Percentiles rank a stretch among this genome's conserved stretches.
Evolutionary conservation across 2,797 vertebrate genomes (phyloP).

Genomic region (Danio kyathit): DNA sequence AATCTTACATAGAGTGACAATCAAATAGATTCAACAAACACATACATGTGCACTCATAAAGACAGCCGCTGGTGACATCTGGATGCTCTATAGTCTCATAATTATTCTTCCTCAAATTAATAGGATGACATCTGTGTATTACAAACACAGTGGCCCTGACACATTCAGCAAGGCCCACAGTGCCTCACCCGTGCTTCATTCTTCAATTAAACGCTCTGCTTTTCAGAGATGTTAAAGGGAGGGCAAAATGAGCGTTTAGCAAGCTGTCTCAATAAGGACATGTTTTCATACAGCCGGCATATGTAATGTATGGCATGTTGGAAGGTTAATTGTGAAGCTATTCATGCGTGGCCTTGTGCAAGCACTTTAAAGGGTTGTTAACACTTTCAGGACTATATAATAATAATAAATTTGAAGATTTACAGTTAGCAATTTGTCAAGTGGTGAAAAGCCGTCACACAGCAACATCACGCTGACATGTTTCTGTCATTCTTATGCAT

Average conservation of each 20-base stretch:
- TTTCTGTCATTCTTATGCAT: not conserved
- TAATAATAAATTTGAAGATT: slow-evolving; percentile 16
- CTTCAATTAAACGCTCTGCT: slow-evolving; percentile 40
- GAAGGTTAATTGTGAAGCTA: slow-evolving; percentile 49
- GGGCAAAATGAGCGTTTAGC: slow-evolving; percentile 55
- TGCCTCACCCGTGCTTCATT: slow-evolving; percentile 23
- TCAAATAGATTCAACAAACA: slow-evolving; percentile 46
- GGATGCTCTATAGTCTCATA: slow-evolving; percentile 58
- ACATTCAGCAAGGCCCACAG: slow-evolving; percentile 26
- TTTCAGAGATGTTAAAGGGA: slow-evolving; percentile 35
- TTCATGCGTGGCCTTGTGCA: slow-evolving; percentile 45
- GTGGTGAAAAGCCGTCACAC: not conserved
- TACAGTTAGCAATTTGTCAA: not conserved
- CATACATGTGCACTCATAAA: slow-evolving; percentile 43
- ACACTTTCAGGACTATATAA: slow-evolving; percentile 35
- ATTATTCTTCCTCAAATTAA: slow-evolving; percentile 64
- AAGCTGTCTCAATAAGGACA: slow-evolving; percentile 47
- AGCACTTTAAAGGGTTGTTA: slow-evolving; percentile 31
- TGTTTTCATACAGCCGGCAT: slow-evolving; percentile 43
- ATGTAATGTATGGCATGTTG: slow-evolving; percentile 27
- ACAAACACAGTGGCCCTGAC: slow-evolving; percentile 58
- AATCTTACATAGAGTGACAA: slow-evolving; percentile 66
- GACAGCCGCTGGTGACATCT: slow-evolving; percentile 59
- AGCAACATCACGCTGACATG: not conserved
- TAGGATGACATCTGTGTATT: slow-evolving; percentile 62